A percentile compares a stretch with the other conserved stretches of the same genome.
Conservation (phyloP, 2,888 invertebrate species). For the Perizoma flavofasciatum region DNA sequence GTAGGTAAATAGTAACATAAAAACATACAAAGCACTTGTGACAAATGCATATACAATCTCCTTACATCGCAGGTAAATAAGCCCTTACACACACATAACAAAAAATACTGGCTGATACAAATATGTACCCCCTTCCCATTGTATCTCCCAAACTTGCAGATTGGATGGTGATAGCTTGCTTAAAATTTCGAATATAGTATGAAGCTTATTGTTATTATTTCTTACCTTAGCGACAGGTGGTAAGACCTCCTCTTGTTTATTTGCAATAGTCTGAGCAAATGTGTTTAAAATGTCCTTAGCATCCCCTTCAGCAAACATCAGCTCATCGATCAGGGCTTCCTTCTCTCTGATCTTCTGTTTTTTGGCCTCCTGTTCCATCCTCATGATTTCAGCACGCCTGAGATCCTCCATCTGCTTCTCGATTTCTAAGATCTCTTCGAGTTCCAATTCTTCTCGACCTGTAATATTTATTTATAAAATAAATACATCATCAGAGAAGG, state of each 20-base stretch:
- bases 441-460: conserved; percentile 92
- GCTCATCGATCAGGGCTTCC: conserved; percentile 96
- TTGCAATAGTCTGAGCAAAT: conserved; percentile 89
- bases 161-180: too few relatives aligned
- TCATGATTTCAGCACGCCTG: conserved; percentile 87
- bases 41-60: too few relatives aligned
- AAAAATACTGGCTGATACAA: too few relatives aligned
- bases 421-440: conserved; percentile 92
- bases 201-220: too few relatives aligned
- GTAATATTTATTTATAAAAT: conserved; percentile 27
- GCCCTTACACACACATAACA: too few relatives aligned
- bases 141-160: too few relatives aligned
- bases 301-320: conserved; percentile 96
- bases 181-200: too few relatives aligned
- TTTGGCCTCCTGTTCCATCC: conserved; percentile 88
- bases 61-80: too few relatives aligned
- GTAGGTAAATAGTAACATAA: too few relatives aligned
- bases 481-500: too few relatives aligned
- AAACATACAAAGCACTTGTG: too few relatives aligned
- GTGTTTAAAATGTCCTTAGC: conserved; percentile 94
- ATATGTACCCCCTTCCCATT: too few relatives aligned
- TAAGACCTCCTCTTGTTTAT: conserved; percentile 84
- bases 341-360: conserved; percentile 93
- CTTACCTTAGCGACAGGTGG: conserved; percentile 74
- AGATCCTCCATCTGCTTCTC: conserved; percentile 91